phyloP scores from a whole-genome alignment of 2,888 invertebrate species.

The Agrotis segetum region DNA sequence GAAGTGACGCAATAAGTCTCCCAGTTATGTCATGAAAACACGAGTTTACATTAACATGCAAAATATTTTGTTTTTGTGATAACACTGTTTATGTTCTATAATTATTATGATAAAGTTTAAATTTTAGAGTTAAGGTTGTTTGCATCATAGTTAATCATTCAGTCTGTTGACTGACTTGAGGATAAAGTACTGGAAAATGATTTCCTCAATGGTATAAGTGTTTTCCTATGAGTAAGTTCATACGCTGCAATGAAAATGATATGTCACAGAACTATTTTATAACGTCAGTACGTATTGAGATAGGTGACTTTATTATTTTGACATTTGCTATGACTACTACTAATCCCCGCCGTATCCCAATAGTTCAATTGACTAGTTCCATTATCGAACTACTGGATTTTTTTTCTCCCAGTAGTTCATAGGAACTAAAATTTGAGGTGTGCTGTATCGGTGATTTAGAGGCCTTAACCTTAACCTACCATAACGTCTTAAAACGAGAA shows the following conservation, averaged over 20 bases:
- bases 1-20: not conserved
- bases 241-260: not conserved
- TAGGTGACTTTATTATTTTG: too few species aligned
- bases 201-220: not conserved
- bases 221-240: not conserved
- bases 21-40: not conserved
- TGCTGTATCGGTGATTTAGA: too few species aligned
- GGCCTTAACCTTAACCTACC: too few species aligned
- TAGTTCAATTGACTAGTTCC: too few species aligned
- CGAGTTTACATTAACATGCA: not conserved
- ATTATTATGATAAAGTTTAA: not conserved
- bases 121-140: not conserved
- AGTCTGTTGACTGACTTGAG: not conserved
- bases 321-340: too few species aligned
- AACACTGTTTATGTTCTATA: conserved; percentile 11
- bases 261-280: too few species aligned
- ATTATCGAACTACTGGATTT: too few species aligned
- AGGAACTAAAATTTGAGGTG: too few species aligned
- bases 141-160: not conserved
- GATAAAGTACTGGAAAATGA: not conserved
- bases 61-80: conserved; percentile 17
- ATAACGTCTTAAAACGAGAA: too few species aligned
- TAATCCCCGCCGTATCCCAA: too few species aligned
- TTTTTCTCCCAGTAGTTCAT: too few species aligned
- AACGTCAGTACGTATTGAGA: too few species aligned